Base-by-base conservation (phyloP, 2,888 invertebrate species). In the Branchipolynoe longqiensis region DNA sequence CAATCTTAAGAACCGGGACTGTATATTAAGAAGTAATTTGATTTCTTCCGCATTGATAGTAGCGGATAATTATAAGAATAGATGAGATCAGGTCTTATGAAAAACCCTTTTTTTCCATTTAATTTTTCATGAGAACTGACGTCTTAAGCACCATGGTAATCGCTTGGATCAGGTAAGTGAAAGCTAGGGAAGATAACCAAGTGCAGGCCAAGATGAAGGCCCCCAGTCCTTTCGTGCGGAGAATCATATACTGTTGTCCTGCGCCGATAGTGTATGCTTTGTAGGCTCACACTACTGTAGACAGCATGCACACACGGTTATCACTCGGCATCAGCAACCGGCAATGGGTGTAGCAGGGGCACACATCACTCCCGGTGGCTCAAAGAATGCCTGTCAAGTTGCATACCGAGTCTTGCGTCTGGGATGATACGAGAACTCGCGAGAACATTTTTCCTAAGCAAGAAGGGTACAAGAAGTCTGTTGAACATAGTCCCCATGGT, bases 51-150 rank as follows among this genome's bases (percentile, higher is more conserved):
- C 62, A 62, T 62, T 62, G 14, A 12, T 62, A 31, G 3, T 4
- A 31, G 62, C 31, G 2, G 62, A 62, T 6, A 14, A 62, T 62
- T 62, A 62, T 1, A 62, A 62, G 62, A 62, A 62, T 62, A 62
- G 62, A 6, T 62, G 28, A 62, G 62, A 62, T n/a, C 18, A 62
- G 62, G 62, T 25, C 31, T 62, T 25, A 18, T 62, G 62, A 62
- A 62, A 62, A 62, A 62, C 62, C 62, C 62, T 62, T 62, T 62
- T 62, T 62, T n/a, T n/a, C n/a, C n/a, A n/a, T n/a, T n/a, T n/a
- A n/a, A n/a, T n/a, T n/a, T n/a, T 62, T 62, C 62, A 62, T 62
- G 25, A 62, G 62, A 25, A 62, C 62, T 62, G 62, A 62, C 31
- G 62, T 31, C 62, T n/a, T 31, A 62, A 62, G 62, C 62, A 62